These are phyloP conservation scores for Eulemur rufifrons DNA, from an alignment of 2,113 vertebrate species.

Conservation along the genomic window DNA sequence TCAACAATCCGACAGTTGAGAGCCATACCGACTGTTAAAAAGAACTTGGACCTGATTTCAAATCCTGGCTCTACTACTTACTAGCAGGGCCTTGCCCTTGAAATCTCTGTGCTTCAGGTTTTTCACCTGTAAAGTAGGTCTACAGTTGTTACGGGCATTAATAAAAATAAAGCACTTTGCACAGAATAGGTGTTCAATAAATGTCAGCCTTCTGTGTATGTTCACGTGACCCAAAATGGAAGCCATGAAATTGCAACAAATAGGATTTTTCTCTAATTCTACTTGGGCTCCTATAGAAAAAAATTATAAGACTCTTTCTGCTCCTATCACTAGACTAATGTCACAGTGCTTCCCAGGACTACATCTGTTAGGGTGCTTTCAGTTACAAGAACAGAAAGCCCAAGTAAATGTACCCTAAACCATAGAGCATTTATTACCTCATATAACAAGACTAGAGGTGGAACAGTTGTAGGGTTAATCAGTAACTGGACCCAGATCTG, in stretches of 20 bases:
- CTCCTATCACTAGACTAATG: background rate
- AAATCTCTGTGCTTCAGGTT: background rate
- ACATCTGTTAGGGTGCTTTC: background rate
- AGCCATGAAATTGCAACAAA: background rate
- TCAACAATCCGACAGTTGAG: background rate
- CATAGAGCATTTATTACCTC: background rate
- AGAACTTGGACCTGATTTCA: background rate
- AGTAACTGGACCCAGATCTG: background rate
- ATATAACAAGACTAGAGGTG: background rate
- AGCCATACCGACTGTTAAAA: background rate
- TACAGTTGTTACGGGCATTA: background rate
- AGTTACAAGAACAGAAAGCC: background rate
- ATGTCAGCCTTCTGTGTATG: background rate
- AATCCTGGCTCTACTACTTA: background rate
- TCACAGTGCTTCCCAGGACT: background rate
- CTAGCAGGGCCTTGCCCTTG: background rate
- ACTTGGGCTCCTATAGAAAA: background rate
- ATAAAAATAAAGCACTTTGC: background rate
- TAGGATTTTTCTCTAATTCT: background rate
- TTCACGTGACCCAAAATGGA: background rate
- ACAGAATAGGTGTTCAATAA: background rate
- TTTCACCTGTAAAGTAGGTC: background rate
- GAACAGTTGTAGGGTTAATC: background rate
- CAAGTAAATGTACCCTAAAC: background rate
- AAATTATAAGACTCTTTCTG: background rate